Conservation (phyloP, 2,888 invertebrate species). For the Keiferia lycopersicella region DNA sequence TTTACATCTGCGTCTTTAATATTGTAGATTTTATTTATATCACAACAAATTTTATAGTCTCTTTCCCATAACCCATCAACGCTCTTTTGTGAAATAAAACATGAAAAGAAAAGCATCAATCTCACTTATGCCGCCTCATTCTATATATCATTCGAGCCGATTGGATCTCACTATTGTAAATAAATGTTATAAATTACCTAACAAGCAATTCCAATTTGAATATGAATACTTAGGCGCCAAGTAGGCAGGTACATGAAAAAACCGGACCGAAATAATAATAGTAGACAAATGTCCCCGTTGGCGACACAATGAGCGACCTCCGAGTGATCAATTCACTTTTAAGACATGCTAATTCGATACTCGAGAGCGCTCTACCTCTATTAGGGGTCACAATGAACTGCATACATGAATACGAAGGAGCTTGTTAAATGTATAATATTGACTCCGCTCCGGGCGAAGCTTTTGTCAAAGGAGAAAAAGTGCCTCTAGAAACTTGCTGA, state of each 20-base stretch:
- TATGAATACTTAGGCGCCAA: conserved; percentile 79
- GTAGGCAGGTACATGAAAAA: conserved; percentile 78
- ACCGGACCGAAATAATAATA: conserved; percentile 74
- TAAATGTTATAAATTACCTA: conserved; percentile 76
- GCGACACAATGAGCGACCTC: conserved; percentile 71
- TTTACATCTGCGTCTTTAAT: background rate
- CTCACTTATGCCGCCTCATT: conserved; percentile 57
- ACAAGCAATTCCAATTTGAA: conserved; percentile 74
- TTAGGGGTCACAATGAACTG: conserved; percentile 49
- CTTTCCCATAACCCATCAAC: conserved; percentile 38
- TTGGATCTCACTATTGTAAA: conserved; percentile 74
- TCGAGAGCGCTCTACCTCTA: conserved; percentile 60
- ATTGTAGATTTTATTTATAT: background rate
- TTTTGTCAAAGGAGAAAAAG: conserved; percentile 18
- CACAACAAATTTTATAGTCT: background rate
- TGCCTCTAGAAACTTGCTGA: conserved; percentile 3
- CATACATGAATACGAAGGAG: conserved; percentile 52
- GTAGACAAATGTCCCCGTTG: conserved; percentile 75
- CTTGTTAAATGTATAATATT: conserved; percentile 25
- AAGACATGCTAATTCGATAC: conserved; percentile 74
- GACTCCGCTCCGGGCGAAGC: conserved; percentile 15
- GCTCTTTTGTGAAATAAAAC: conserved; percentile 46
- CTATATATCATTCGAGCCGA: conserved; percentile 55
- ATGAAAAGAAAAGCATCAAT: conserved; percentile 52
- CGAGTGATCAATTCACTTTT: conserved; percentile 69